phyloP scores from a whole-genome alignment of 1,140 invertebrate species.

The Bacillus rossius region DNA sequence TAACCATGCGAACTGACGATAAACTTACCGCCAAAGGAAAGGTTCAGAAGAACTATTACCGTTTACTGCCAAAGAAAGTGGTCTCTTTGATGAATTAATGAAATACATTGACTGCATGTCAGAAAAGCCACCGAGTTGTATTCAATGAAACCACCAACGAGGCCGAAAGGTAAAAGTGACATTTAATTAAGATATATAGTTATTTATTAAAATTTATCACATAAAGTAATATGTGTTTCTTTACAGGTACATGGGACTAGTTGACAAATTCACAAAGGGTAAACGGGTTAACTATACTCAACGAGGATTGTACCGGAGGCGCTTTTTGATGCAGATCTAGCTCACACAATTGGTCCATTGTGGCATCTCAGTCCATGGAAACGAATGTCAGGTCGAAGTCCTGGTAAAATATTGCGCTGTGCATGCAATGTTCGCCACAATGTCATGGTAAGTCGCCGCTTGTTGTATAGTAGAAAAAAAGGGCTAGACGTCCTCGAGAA shows the following conservation, averaged over 20 bases:
- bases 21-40: not conserved
- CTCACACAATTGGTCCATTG: not conserved
- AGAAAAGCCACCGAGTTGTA: not conserved
- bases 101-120: not conserved
- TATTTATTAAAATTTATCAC: too few relatives aligned
- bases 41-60: not conserved
- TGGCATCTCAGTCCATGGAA: not conserved
- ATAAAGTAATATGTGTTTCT: too few relatives aligned
- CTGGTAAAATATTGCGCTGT: not conserved
- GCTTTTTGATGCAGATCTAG: not conserved
- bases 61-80: not conserved
- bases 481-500: not conserved
- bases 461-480: not conserved
- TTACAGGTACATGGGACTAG: not conserved
- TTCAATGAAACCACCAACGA: not conserved
- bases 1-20: not conserved
- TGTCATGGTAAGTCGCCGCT: not conserved
- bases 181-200: too few relatives aligned
- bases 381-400: not conserved
- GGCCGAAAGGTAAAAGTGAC: not conserved
- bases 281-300: slow-evolving; percentile 1
- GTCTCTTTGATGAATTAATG: not conserved
- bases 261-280: not conserved
- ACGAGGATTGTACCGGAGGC: not conserved
- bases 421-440: not conserved